Conservation (phyloP, 2,797 vertebrate species). For the Anableps anableps region DNA sequence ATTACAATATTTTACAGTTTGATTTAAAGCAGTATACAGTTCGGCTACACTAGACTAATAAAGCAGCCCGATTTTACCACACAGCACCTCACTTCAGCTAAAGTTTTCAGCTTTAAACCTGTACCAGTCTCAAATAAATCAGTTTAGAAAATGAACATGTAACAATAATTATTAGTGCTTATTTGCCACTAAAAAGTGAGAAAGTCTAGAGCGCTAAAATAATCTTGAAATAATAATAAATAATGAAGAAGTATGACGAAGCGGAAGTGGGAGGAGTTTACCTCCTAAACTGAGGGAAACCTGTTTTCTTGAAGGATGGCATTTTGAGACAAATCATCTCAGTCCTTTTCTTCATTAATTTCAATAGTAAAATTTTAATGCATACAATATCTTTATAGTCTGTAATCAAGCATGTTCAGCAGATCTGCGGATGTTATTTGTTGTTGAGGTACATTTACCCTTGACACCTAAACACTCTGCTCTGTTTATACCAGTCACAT, state of each 20-base stretch:
- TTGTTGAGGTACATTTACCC: too few relatives aligned
- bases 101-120: not conserved
- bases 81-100: not conserved
- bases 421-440: too few relatives aligned
- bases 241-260: not conserved
- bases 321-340: not conserved
- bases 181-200: not conserved
- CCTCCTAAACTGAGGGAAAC: not conserved
- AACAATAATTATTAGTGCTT: not conserved
- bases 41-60: not conserved
- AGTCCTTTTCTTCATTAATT: too few relatives aligned
- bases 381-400: too few relatives aligned
- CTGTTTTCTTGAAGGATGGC: not conserved
- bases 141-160: not conserved
- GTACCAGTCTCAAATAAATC: not conserved
- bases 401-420: too few relatives aligned
- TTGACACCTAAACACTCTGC: too few relatives aligned
- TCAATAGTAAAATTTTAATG: too few relatives aligned
- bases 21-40: not conserved
- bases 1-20: not conserved
- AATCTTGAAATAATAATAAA: too few relatives aligned
- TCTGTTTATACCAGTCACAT: too few relatives aligned
- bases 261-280: not conserved
- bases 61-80: not conserved
- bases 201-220: not conserved